These are phyloP conservation scores for Drosophila orena DNA, from an alignment of 1,140 invertebrate species.

Conservation along the genomic window DNA sequence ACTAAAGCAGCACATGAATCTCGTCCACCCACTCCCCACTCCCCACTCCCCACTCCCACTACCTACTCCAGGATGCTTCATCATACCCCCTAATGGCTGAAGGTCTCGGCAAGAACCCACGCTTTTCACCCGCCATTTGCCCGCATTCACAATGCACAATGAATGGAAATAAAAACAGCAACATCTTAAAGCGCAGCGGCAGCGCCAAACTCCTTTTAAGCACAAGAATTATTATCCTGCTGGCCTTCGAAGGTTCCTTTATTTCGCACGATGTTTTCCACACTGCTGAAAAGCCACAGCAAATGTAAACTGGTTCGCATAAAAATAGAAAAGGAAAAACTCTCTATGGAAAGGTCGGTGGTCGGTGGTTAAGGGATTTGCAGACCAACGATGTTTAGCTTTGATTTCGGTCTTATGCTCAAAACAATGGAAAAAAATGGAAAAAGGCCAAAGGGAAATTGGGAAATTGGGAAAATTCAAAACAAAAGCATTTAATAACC, in stretches of 20 bases:
- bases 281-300: not conserved
- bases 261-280: slow-evolving; percentile 12
- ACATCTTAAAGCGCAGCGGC: slow-evolving; percentile 30
- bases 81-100: slow-evolving; percentile 10
- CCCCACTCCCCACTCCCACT: too few relatives aligned
- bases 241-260: slow-evolving; percentile 17
- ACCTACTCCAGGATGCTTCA: not conserved
- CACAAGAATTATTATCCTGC: slow-evolving; percentile 32
- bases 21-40: not conserved
- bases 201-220: slow-evolving; percentile 26
- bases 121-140: not conserved
- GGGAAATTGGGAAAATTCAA: too few relatives aligned
- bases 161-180: slow-evolving; percentile 4
- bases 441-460: not conserved
- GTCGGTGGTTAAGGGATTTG: slow-evolving; percentile 39
- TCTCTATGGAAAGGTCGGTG: not conserved
- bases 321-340: not conserved
- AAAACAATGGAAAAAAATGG: not conserved
- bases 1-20: slow-evolving; percentile 65
- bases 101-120: slow-evolving; percentile 7
- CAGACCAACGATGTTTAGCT: slow-evolving; percentile 32
- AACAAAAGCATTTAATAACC: too few relatives aligned
- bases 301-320: slow-evolving; percentile 7
- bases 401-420: slow-evolving; percentile 33
- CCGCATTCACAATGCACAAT: slow-evolving; percentile 9